Evolutionary conservation across 2,113 vertebrate species (phyloP).

Genomic region (Nansenia antarctica): DNA sequence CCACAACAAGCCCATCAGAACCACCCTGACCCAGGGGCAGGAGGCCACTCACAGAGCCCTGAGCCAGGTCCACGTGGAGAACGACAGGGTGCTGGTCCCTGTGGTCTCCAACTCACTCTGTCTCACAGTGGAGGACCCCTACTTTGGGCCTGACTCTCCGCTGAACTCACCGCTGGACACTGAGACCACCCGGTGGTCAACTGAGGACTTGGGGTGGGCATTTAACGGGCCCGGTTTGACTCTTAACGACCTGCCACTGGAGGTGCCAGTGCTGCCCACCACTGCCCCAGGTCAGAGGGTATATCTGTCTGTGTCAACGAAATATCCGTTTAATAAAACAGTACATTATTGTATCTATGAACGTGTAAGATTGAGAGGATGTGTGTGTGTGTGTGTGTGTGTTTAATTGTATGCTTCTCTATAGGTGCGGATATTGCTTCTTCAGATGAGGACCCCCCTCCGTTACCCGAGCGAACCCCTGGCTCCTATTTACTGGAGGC

Average conservation of each 20-base stretch:
- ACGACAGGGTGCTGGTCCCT: background rate
- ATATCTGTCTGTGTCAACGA: background rate
- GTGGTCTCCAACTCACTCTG: slow-evolving; percentile 24
- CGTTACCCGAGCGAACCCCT: slow-evolving; percentile 88
- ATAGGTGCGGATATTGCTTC: slow-evolving; percentile 17
- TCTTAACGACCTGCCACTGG: slow-evolving; percentile 44
- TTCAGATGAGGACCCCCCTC: slow-evolving; percentile 83
- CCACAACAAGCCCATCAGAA: background rate
- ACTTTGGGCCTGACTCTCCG: slow-evolving; percentile 58
- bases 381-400: too few species aligned
- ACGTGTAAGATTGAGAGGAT: too few species aligned
- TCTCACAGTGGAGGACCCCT: slow-evolving; percentile 76
- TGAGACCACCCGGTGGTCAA: background rate
- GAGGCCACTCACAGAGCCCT: background rate
- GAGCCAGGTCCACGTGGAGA: background rate
- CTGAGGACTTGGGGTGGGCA: background rate
- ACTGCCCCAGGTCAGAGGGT: slow-evolving; percentile 50
- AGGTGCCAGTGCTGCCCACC: background rate
- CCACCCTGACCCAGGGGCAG: background rate
- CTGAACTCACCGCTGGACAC: slow-evolving; percentile 11
- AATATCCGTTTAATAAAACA: background rate
- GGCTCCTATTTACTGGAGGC: slow-evolving; percentile 90
- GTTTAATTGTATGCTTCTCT: too few species aligned
- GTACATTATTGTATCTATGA: background rate
- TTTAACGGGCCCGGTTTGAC: slow-evolving; percentile 24